These are phyloP conservation scores for Crypturellus undulatus DNA, from an alignment of 2,113 vertebrate genomes.

Conservation along the genomic window DNA sequence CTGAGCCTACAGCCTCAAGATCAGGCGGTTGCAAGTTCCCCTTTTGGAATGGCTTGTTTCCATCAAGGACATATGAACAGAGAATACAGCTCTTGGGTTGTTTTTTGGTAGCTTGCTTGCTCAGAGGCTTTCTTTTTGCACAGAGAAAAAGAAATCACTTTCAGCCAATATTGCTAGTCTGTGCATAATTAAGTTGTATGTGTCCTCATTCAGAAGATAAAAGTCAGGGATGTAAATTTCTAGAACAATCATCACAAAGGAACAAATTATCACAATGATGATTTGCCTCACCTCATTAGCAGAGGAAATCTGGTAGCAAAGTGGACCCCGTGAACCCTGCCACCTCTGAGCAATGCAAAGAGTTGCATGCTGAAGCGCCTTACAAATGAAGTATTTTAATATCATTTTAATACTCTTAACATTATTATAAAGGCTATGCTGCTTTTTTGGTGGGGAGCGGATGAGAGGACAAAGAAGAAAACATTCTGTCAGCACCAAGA, in stretches of 20 bases:
- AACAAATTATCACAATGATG: neutral
- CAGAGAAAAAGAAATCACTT: neutral
- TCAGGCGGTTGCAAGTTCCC: rapidly evolving
- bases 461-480: neutral
- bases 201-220: neutral
- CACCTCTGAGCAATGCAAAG: neutral
- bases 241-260: neutral
- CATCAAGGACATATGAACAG: neutral
- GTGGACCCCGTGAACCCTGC: rapidly evolving
- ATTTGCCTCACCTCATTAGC: neutral
- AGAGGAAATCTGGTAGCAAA: neutral
- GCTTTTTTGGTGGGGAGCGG: neutral
- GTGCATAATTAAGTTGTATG: neutral
- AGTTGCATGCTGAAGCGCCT: rapidly evolving
- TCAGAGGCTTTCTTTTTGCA: neutral
- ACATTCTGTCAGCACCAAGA: neutral
- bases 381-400: neutral
- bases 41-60: neutral
- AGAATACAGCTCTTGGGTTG: neutral
- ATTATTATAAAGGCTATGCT: rapidly evolving
- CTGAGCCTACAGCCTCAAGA: neutral
- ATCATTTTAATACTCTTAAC: neutral
- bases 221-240: neutral
- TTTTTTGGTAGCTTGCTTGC: neutral
- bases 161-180: neutral